A percentile compares a stretch with the other conserved stretches of the same genome.
Evolutionary conservation across 2,888 invertebrate species (phyloP).

Genomic region (Scaptomyza tumidula): DNA sequence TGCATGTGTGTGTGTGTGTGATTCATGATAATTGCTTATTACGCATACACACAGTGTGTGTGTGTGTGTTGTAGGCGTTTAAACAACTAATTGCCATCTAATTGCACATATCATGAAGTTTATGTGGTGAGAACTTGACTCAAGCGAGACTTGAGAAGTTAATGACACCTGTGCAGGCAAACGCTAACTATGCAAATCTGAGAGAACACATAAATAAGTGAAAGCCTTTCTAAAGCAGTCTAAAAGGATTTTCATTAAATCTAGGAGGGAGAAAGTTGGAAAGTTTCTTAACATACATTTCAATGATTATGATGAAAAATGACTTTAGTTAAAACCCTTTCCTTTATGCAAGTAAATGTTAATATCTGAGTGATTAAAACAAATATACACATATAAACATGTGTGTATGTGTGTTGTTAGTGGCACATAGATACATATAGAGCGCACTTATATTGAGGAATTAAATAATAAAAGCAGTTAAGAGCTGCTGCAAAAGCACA

Average conservation of each 20-base stretch:
- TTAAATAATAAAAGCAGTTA: conserved; percentile 79
- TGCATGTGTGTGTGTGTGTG: conserved; percentile 62
- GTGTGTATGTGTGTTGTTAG: background rate
- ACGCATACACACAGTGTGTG: conserved; percentile 47
- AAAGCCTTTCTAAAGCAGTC: too few species aligned
- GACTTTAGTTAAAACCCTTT: too few species aligned
- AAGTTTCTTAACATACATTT: too few species aligned
- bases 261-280: too few species aligned
- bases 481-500: conserved; percentile 71
- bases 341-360: too few species aligned
- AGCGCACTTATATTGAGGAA: conserved; percentile 56
- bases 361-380: conserved; percentile 9
- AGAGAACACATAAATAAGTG: too few species aligned
- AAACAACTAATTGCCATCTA: conserved; percentile 63
- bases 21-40: conserved; percentile 82
- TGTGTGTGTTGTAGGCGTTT: conserved; percentile 39
- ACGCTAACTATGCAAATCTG: background rate
- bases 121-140: conserved; percentile 39
- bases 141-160: conserved; percentile 24
- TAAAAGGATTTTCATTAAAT: too few species aligned
- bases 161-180: conserved; percentile 27
- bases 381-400: background rate
- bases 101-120: conserved; percentile 57
- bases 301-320: too few species aligned
- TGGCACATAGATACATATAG: background rate